Evolutionary conservation across 2,888 invertebrate genomes (phyloP).

Genomic region (Pegoplata infirma): DNA sequence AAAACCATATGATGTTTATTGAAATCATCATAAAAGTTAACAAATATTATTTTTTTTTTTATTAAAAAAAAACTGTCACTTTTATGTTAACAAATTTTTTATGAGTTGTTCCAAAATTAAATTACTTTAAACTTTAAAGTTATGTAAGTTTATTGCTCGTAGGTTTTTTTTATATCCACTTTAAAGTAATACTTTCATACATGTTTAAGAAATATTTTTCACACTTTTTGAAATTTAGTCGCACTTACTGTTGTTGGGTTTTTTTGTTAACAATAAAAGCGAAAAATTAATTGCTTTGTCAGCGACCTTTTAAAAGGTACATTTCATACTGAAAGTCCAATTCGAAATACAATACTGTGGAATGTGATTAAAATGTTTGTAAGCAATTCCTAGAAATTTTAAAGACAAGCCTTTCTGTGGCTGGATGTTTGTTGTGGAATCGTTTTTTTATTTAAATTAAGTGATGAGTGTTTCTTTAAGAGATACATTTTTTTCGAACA

Average conservation of each 20-base stretch:
- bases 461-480: no score
- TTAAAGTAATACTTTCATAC: no score
- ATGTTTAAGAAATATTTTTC: neutral
- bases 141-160: neutral
- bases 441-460: no score
- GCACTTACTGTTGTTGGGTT: neutral
- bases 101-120: neutral
- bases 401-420: no score
- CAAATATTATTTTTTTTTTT: neutral
- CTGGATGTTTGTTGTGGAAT: no score
- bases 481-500: no score
- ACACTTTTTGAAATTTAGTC: neutral
- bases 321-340: no score
- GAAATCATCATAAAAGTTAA: no score
- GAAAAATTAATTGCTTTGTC: neutral
- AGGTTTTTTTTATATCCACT: neutral
- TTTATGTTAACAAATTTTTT: neutral
- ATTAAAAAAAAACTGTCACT: neutral
- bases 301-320: neutral
- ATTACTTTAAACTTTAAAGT: neutral
- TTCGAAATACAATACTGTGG: no score
- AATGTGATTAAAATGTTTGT: no score
- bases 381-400: no score
- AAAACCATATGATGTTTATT: neutral
- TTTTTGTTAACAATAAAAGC: neutral